Evolutionary conservation across 2,888 invertebrate genomes (phyloP), one percentile per base, ranked within the genome.

Genomic region (Spialia ferax): DNA sequence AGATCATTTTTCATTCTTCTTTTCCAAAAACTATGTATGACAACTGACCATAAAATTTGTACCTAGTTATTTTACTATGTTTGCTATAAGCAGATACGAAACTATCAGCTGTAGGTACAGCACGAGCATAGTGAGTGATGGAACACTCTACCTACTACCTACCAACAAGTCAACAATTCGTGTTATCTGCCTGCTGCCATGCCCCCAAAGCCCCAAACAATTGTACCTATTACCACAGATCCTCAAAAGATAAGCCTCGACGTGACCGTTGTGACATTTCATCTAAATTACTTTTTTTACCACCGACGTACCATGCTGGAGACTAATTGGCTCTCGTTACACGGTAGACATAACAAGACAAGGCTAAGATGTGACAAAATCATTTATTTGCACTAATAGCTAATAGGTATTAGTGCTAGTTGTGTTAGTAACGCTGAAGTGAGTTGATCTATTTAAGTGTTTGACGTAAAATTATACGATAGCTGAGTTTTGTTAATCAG

Each of bases 221-320:
- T 83, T 76, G 77, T 79, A n/a, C n/a, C n/a, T n/a, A 80, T 78
- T 80, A 74, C 70, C 75, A 78, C 82, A 80, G 85, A 86, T 86
- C 75, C 77, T 72, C 72, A 74, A 63, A 64, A 80, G 84, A 85
- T 85, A 79, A 62, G 75, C 74, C 70, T 70, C 75, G 64, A 69
- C 67, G 55, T 67, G 76, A 72, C 73, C 69, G 71, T 72, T 76
- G 71, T 80, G 78, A 81, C 80, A 79, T 84, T 83, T 80, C 72
- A 73, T 74, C 71, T 69, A 35, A 71, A 56, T 15, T 50, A 50
- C 20, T 2, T 20, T 18, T 18, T 50, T 22, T 50, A 10, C 22
- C 50, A 13, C 45, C 15, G 8, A 45, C 15, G 8, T 45, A n/a
- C 45, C 45, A 45, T 18, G 45, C 45, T 74, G 77, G 75, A 71